Base-by-base conservation (phyloP, 2,888 invertebrate species). In the Oscheius sp. region DNA sequence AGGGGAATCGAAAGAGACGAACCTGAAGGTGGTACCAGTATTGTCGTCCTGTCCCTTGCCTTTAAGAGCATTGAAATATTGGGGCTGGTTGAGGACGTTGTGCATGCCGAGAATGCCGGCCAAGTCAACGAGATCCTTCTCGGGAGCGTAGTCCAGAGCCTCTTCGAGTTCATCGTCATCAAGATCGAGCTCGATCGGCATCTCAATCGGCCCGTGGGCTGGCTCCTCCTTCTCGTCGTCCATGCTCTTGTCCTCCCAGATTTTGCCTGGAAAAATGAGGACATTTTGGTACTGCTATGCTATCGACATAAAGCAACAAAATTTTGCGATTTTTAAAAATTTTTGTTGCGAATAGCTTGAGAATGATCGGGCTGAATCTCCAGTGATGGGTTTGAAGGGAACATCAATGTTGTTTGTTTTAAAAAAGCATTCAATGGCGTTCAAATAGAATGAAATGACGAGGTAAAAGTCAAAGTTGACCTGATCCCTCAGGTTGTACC, bases 51-150 rank as follows among this genome's bases (percentile, higher is more conserved):
- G 89, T 9, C 77, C 77, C 73, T 85, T 92, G 47, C 88, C 89
- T 70, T 90, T 89, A 65, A 91, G 86, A 55, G 98, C 97, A 77
- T 96, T 96, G 92, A 98, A 96, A 91, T 96, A 99, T 91, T 99
- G 99, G 90, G 97, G 96, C 92, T 99, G 99, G 90, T 97, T 99
- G 94, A 99, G 95, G 95, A 99, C 97, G 79, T 97, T 97, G 92
- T 99, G 98, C 93, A 99, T 96, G 85, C 87, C 86, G 21, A 88
- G 94, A 94, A 94, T 88, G 90, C 92, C 92, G 65, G 99, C 99
- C 90, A 99, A 93, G 91, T 99, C 99, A 89, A 99, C 99, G 89
- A 99, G 94, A 92, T 97, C 96, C 90, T 96, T 95, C 91, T 96
- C 96, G 84, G 94, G 93, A 70, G 96, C 96, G 88, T 92, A 92